A percentile compares a stretch with the other conserved stretches of the same genome.
These are phyloP conservation scores for Iselma pallidipennis DNA, from an alignment of 2,888 invertebrate species.

Conservation along the genomic window DNA sequence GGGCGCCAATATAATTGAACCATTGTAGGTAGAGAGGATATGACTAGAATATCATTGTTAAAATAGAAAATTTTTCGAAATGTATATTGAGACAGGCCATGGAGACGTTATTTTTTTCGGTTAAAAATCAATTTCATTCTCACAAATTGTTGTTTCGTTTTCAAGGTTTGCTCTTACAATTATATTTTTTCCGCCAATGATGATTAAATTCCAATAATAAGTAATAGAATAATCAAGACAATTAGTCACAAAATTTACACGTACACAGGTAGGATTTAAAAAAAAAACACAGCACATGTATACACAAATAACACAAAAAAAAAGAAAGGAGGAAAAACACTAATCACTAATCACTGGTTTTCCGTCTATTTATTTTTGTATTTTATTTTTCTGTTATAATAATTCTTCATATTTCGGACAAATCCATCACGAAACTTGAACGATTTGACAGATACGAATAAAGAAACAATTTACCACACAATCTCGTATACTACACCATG, in stretches of 20 bases:
- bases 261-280: not conserved
- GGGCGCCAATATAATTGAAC: not conserved
- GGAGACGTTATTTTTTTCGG: too few relatives aligned
- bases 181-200: not conserved
- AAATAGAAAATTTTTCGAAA: not conserved
- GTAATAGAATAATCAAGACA: not conserved
- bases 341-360: not conserved
- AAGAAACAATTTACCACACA: not conserved
- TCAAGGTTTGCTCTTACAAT: not conserved
- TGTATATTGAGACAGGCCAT: too few relatives aligned
- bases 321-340: too few relatives aligned
- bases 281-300: not conserved
- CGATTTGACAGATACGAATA: not conserved
- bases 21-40: not conserved
- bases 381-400: not conserved
- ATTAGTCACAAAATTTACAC: not conserved
- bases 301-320: not conserved
- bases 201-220: not conserved
- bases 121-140: not conserved
- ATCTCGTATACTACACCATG: slow-evolving; percentile 34
- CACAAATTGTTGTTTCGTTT: not conserved
- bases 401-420: too few relatives aligned
- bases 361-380: not conserved
- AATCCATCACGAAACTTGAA: not conserved
- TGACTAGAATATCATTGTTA: not conserved